A percentile compares a stretch with the other conserved stretches of the same genome.
phyloP scores from a whole-genome alignment of 2,113 vertebrate species.

The Trematomus loennbergii region DNA sequence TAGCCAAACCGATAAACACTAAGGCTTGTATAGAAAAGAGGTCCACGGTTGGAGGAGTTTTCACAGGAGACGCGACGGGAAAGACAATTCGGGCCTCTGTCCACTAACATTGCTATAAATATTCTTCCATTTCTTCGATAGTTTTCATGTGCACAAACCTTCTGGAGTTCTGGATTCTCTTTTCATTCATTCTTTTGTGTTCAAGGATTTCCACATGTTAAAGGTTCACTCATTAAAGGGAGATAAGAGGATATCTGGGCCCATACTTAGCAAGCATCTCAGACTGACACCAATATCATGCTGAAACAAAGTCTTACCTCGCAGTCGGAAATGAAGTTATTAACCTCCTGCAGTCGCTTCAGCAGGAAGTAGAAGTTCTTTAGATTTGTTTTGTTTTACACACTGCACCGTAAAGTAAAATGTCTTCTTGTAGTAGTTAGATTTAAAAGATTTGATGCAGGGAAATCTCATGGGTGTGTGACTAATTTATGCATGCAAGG shows the following conservation, averaged over 20 bases:
- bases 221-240: constrained; percentile 76
- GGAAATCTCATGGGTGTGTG: constrained; percentile 6
- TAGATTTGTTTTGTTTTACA: constrained; percentile 21
- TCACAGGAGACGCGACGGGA: constrained; percentile 53
- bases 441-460: constrained; percentile 1
- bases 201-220: constrained; percentile 76
- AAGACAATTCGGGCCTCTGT: constrained; percentile 89
- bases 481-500: constrained; percentile 16
- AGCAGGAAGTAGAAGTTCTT: constrained; percentile 22
- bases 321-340: constrained; percentile 31
- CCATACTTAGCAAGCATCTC: constrained; percentile 74
- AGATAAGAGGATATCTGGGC: constrained; percentile 49
- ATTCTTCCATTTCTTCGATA: constrained; percentile 93
- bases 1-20: constrained; percentile 99
- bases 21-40: constrained; percentile 97
- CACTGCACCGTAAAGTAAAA: constrained; percentile 12
- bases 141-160: constrained; percentile 92
- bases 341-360: constrained; percentile 15
- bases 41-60: constrained; percentile 75
- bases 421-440: constrained; percentile 2
- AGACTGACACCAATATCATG: constrained; percentile 8
- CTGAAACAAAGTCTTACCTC: constrained; percentile 59
- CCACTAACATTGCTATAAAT: constrained; percentile 90
- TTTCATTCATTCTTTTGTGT: constrained; percentile 74
- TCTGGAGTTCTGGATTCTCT: constrained; percentile 78